Evolutionary conservation across 1,140 invertebrate species (phyloP).

Genomic region (Aplysia californica): DNA sequence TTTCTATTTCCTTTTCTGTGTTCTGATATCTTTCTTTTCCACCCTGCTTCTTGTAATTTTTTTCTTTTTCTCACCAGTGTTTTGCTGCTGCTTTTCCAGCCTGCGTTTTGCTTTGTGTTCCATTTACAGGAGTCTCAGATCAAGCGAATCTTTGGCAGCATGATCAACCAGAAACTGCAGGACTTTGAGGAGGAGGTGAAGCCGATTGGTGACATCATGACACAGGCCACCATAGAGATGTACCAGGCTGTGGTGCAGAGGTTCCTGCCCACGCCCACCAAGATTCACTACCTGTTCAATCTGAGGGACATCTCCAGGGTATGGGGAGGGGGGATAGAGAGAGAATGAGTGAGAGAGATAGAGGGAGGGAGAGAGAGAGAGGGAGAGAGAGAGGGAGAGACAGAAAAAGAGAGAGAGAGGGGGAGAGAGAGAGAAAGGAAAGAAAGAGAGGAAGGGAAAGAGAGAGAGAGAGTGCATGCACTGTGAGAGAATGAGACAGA

Average conservation of each 20-base stretch:
- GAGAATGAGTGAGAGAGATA: too few species aligned
- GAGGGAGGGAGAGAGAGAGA: too few species aligned
- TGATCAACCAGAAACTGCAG: constrained; percentile 82
- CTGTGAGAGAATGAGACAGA: too few species aligned
- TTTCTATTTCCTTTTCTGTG: too few species aligned
- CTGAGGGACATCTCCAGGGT: constrained; percentile 86
- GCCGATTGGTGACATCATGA: constrained; percentile 72
- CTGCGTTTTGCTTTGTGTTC: too few species aligned
- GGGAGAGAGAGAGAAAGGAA: too few species aligned
- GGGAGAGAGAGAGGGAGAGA: too few species aligned
- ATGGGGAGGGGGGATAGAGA: too few species aligned
- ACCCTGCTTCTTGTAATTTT: not conserved
- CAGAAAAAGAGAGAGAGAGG: too few species aligned
- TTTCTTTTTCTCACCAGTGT: not conserved
- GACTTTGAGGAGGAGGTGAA: constrained; percentile 84
- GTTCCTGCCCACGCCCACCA: constrained; percentile 86
- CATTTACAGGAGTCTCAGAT: constrained; percentile 80
- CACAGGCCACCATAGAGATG: constrained; percentile 78
- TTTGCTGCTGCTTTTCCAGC: not conserved
- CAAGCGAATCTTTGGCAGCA: constrained; percentile 82
- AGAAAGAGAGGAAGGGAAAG: too few species aligned
- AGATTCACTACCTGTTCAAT: constrained; percentile 91
- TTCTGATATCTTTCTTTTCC: too few species aligned
- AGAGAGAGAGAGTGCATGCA: too few species aligned
- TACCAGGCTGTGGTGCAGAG: constrained; percentile 78